Evolutionary conservation across 2,797 vertebrate species (phyloP).

Genomic region (Cacajao melanocephalus): DNA sequence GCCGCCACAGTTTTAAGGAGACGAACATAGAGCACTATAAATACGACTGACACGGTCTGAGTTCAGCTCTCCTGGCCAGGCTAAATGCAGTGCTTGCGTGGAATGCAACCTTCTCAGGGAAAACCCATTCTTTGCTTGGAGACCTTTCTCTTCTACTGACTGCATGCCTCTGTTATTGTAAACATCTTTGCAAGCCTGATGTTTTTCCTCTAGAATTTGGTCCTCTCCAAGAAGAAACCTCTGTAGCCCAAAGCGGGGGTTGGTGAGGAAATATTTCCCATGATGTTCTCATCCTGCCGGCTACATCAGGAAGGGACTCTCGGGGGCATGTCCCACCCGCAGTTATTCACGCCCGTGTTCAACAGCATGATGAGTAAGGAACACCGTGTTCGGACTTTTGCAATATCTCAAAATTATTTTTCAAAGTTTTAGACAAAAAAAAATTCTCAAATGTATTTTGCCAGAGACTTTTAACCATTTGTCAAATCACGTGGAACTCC

Average conservation of each 20-base stretch:
- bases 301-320: rapidly evolving
- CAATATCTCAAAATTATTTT: not conserved
- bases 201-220: too few relatives aligned
- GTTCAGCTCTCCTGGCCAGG: not conserved
- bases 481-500: not conserved
- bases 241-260: not conserved
- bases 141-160: not conserved
- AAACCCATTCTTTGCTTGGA: not conserved
- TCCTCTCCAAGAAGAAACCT: not conserved
- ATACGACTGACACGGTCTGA: rapidly evolving
- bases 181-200: not conserved
- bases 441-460: not conserved
- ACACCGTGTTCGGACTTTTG: rapidly evolving
- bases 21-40: rapidly evolving
- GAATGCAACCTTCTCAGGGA: not conserved
- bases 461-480: not conserved
- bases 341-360: rapidly evolving
- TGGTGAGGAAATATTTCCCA: too few relatives aligned
- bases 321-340: rapidly evolving
- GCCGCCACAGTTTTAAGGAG: rapidly evolving
- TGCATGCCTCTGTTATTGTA: rapidly evolving
- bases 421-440: not conserved
- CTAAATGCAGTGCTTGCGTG: too few relatives aligned
- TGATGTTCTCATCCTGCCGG: rapidly evolving
- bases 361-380: rapidly evolving